Conservation (phyloP, 2,888 invertebrate species). For the Litoditis marina region DNA sequence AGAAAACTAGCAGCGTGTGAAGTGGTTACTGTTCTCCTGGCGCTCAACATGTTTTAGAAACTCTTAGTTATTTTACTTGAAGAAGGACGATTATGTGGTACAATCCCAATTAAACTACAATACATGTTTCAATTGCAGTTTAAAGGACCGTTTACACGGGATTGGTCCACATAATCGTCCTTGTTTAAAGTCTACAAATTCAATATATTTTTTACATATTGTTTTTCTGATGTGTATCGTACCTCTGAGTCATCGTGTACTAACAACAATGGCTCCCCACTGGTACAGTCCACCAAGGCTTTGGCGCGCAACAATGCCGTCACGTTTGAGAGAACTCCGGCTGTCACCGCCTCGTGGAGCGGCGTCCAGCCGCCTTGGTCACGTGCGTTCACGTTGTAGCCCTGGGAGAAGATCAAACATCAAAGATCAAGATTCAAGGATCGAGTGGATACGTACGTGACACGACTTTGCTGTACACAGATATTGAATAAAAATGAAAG, state of each 20-base stretch:
- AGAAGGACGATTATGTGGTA: no score
- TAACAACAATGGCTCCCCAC: constrained; percentile 1
- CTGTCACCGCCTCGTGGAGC: constrained; percentile 40
- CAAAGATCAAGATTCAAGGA: neutral
- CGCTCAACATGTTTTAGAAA: neutral
- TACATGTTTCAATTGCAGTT: no score
- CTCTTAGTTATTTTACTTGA: no score
- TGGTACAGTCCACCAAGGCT: constrained; percentile 29
- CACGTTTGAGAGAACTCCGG: constrained; percentile 23
- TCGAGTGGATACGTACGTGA: neutral
- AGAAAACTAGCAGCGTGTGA: no score
- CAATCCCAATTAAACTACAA: no score
- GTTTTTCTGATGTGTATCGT: no score
- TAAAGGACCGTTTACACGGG: no score
- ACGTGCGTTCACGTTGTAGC: constrained; percentile 38
- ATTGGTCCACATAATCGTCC: neutral
- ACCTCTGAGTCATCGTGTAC: no score
- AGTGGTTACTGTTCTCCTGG: no score
- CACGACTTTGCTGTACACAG: no score
- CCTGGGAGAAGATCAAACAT: constrained; percentile 18
- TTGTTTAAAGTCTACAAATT: neutral
- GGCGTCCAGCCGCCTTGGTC: constrained; percentile 51
- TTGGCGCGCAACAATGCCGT: constrained; percentile 28
- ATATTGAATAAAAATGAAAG: neutral
- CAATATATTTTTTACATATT: no score